These are phyloP conservation scores for Tokudaia tokunoshimensis DNA, from an alignment of 2,797 vertebrate genomes.

Conservation along the genomic window DNA sequence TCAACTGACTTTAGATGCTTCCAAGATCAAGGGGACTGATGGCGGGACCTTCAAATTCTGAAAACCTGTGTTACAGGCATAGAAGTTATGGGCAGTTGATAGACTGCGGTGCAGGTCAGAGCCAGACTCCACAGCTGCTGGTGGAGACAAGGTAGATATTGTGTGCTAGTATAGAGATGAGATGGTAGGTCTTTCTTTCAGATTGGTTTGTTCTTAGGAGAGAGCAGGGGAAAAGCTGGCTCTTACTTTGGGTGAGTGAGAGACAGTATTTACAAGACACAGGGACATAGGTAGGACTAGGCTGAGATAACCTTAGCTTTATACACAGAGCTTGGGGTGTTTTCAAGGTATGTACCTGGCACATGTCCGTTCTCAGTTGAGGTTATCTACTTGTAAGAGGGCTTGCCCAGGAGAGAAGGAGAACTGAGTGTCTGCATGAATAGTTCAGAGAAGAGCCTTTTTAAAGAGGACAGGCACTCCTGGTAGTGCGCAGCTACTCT, in stretches of 20 bases:
- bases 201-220: slow-evolving; percentile 44
- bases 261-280: background rate
- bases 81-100: background rate
- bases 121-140: background rate
- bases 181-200: slow-evolving; percentile 35
- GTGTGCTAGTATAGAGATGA: background rate
- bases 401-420: slow-evolving; percentile 8
- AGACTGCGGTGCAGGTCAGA: slow-evolving; percentile 6
- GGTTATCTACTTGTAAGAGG: background rate
- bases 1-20: slow-evolving; percentile 47
- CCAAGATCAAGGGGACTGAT: slow-evolving; percentile 43
- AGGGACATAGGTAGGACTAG: background rate
- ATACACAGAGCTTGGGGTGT: background rate
- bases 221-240: slow-evolving; percentile 4
- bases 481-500: slow-evolving; percentile 41
- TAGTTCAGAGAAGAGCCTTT: slow-evolving; percentile 14
- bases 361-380: background rate
- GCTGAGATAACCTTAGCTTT: slow-evolving; percentile 50
- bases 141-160: slow-evolving; percentile 5
- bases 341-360: slow-evolving; percentile 8
- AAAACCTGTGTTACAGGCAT: background rate
- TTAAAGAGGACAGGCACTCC: background rate
- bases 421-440: background rate
- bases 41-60: slow-evolving; percentile 50
- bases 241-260: background rate